These are phyloP conservation scores for Lagopus leucura DNA, from an alignment of 2,113 vertebrate genomes.

Conservation along the genomic window DNA sequence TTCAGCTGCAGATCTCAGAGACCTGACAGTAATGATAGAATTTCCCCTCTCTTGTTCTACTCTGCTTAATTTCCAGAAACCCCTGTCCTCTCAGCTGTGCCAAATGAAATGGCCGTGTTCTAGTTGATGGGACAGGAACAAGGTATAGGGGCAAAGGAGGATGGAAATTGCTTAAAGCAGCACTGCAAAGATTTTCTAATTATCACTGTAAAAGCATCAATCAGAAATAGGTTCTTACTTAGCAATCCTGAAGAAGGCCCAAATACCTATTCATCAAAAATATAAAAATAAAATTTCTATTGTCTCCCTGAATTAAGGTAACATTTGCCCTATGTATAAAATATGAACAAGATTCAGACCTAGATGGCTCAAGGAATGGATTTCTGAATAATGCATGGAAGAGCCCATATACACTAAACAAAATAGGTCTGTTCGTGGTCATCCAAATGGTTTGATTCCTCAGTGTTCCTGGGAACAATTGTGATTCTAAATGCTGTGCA, in stretches of 20 bases:
- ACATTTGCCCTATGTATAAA: background rate
- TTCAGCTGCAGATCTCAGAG: background rate
- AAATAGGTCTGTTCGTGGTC: background rate
- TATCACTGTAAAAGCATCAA: background rate
- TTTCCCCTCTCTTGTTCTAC: background rate
- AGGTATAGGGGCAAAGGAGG: background rate
- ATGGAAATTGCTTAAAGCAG: background rate
- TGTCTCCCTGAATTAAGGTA: background rate
- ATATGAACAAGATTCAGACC: background rate
- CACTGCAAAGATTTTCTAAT: background rate
- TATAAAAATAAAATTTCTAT: background rate
- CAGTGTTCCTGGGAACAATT: background rate
- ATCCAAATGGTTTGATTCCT: background rate
- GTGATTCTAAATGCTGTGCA: background rate
- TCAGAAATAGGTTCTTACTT: background rate
- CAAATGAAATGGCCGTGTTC: background rate
- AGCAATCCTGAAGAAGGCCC: background rate
- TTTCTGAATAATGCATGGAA: background rate
- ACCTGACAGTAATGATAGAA: background rate
- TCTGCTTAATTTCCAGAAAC: background rate
- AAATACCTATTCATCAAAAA: background rate
- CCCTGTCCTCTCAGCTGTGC: background rate
- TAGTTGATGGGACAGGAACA: background rate
- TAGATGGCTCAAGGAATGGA: background rate
- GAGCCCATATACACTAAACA: background rate